These are phyloP conservation scores for Xenopus borealis DNA, from an alignment of 2,113 vertebrate species.

Conservation along the genomic window DNA sequence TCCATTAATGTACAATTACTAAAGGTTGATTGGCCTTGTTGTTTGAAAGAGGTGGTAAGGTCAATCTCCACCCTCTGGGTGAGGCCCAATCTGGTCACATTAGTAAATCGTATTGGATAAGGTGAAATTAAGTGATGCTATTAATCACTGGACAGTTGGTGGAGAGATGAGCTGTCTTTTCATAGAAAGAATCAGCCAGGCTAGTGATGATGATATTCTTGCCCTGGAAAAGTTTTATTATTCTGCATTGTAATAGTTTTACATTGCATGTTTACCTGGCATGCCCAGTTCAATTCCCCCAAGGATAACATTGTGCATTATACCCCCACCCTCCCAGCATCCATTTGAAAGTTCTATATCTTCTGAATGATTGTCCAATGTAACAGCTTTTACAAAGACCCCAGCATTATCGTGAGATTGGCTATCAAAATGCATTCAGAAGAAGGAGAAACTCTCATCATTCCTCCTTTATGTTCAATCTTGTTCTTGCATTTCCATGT, in stretches of 20 bases:
- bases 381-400: conserved; percentile 55
- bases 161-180: conserved; percentile 30
- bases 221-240: conserved; percentile 57
- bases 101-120: conserved; percentile 50
- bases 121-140: conserved; percentile 40
- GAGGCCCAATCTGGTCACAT: conserved; percentile 49
- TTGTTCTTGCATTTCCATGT: conserved; percentile 17
- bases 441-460: conserved; percentile 65
- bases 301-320: conserved; percentile 54
- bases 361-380: conserved; percentile 67
- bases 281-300: conserved; percentile 40
- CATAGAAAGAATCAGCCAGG: conserved; percentile 19
- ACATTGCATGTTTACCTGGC: not conserved
- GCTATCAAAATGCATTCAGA: conserved; percentile 67
- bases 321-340: conserved; percentile 58
- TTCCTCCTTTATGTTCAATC: conserved; percentile 53
- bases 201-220: conserved; percentile 29
- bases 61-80: conserved; percentile 54
- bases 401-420: conserved; percentile 57
- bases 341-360: conserved; percentile 63
- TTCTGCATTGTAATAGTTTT: conserved; percentile 48
- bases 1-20: conserved; percentile 97
- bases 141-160: conserved; percentile 45
- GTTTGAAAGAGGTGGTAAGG: conserved; percentile 62
- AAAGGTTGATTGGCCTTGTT: conserved; percentile 78